Evolutionary conservation across 2,888 invertebrate genomes (phyloP).

Genomic region (Hirtodrosophila duncani): DNA sequence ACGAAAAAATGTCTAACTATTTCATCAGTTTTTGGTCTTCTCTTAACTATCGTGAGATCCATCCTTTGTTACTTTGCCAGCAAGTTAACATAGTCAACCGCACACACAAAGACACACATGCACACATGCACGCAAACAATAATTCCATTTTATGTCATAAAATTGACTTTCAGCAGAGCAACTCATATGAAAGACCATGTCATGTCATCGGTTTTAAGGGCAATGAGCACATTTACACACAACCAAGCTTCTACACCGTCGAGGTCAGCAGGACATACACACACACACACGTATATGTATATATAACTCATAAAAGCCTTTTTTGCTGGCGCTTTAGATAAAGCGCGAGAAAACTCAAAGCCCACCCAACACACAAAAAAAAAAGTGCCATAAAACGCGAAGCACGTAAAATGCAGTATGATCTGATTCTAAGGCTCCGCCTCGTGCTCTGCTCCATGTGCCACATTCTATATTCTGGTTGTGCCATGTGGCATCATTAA

Average conservation of each 20-base stretch:
- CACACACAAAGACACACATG: too few species aligned
- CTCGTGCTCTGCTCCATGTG: conserved; percentile 18
- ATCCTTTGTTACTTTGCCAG: too few species aligned
- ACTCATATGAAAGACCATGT: conserved; percentile 10
- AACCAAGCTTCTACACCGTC: too few species aligned
- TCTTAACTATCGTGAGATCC: too few species aligned
- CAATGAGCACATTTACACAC: too few species aligned
- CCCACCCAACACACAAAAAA: too few species aligned
- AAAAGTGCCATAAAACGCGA: conserved; percentile 44
- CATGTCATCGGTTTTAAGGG: conserved; percentile 17
- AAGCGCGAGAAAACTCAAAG: conserved; percentile 29
- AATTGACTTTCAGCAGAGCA: conserved; percentile 18
- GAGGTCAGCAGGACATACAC: too few species aligned
- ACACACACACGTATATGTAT: neutral
- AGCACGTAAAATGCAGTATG: conserved; percentile 51
- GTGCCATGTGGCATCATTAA: conserved; percentile 59
- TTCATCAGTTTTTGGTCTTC: too few species aligned
- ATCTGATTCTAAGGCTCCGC: conserved; percentile 1
- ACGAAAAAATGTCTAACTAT: too few species aligned
- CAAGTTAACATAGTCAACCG: too few species aligned
- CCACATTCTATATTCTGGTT: conserved; percentile 1
- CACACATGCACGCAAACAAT: conserved; percentile 1
- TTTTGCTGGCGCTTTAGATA: conserved; percentile 41
- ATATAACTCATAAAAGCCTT: conserved; percentile 14
- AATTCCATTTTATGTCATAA: conserved; percentile 28